Base-by-base conservation (phyloP, 2,888 invertebrate species). In the Agrilus mali region DNA sequence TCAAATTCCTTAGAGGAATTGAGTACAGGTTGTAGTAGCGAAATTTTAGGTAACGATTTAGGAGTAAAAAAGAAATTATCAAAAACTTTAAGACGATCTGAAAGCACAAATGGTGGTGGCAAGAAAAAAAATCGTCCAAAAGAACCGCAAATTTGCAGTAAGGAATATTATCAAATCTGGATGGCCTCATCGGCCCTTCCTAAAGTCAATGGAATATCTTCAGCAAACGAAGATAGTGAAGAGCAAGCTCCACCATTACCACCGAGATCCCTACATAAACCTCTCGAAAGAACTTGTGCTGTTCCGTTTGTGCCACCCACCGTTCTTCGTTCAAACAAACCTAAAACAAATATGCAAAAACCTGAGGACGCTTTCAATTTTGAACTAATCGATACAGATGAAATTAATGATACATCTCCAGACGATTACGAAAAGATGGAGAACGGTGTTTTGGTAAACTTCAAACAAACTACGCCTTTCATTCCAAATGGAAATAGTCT, bases 321-420 rank as follows among this genome's bases (percentile, higher is more conserved):
- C 60, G 75, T 85, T 53, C 75, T 76, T 36, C 67, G 80, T 46
- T 77, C 79, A 56, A 72, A 80, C 55, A 82, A 82, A 65, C 78
- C 80, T 49, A 80, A 78, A 63, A 77, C 46, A 37, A 27, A 47
- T 36, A 72, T 73, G 49, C 78, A 78, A 35, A 69, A 74, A 47
- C 75, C 75, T 14, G 85, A 86, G 61, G 87, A 87, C 61, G 79
- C 82, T 38, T 88, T 88, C 60, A 81, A 80, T 51, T 88, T 87
- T 61, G 88, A 88, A 63, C 75, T 88, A 45, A 81, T 88, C 47
- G 88, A 88, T 57, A 85, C 82, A 10, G 88, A 88, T 58, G 88
- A 87, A 59, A 72, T 58, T 62, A 66, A 49, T 65, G 71, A 53
- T 33, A 53, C 53, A 6, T 51, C 42, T 45, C 47, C 32, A 37